A percentile compares a stretch with the other conserved stretches of the same genome.
Conservation (phyloP, 2,888 invertebrate genomes). For the Drosophila rellima region DNA sequence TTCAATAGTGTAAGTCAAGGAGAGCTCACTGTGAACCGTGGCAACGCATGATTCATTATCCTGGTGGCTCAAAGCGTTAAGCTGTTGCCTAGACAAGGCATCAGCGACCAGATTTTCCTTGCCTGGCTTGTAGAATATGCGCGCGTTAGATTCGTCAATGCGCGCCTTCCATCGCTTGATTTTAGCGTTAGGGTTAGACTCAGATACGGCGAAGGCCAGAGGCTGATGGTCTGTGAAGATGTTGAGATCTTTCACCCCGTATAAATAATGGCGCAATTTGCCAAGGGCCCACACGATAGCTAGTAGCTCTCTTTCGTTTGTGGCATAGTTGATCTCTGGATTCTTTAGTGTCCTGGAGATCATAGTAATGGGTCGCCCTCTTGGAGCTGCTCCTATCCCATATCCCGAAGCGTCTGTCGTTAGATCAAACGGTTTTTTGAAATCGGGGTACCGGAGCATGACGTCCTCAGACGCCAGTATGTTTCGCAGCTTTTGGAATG, state of each 20-base stretch:
- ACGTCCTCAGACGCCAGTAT: conserved; percentile 18
- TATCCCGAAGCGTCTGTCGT: conserved; percentile 17
- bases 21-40: neutral
- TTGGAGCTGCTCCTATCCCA: conserved; percentile 10
- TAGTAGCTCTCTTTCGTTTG: conserved; percentile 9
- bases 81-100: neutral
- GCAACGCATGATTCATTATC: neutral
- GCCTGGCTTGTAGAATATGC: neutral
- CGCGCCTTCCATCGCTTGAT: neutral
- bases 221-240: neutral
- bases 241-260: neutral
- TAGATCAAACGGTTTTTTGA: conserved; percentile 18
- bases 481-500: neutral
- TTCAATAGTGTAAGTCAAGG: neutral
- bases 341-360: conserved; percentile 9
- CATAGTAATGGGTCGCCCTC: conserved; percentile 3
- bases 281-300: conserved; percentile 14
- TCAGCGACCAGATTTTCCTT: neutral
- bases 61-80: neutral
- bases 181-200: neutral
- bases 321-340: conserved; percentile 8
- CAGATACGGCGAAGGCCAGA: neutral
- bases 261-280: conserved; percentile 6
- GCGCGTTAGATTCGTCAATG: neutral
- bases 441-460: conserved; percentile 12